phyloP scores from a whole-genome alignment of 2,888 invertebrate genomes.

The Eilema caniola region DNA sequence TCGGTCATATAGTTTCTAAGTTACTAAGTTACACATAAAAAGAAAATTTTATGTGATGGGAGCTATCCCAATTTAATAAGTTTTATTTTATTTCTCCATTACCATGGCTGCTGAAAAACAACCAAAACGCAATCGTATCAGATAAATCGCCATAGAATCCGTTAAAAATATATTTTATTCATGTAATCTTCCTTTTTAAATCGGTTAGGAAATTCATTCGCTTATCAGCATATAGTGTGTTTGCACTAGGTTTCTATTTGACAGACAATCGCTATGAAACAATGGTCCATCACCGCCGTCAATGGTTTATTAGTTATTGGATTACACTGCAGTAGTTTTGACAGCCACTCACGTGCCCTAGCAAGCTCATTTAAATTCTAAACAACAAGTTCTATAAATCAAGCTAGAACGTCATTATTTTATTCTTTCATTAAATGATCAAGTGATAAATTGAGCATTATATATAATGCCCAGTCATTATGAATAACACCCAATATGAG shows the following conservation, averaged over 20 bases:
- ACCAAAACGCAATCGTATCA: neutral
- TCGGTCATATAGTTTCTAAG: too few species aligned
- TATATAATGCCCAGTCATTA: too few species aligned
- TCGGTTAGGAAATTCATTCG: neutral
- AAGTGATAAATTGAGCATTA: too few species aligned
- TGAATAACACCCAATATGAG: too few species aligned
- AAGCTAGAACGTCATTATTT: too few species aligned
- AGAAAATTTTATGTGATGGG: too few species aligned
- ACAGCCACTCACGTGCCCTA: neutral
- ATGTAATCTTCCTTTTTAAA: neutral
- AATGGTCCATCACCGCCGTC: conserved; percentile 27
- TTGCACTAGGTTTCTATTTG: neutral
- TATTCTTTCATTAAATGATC: too few species aligned
- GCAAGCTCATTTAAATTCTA: neutral
- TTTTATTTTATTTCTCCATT: too few species aligned
- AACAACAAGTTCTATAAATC: too few species aligned
- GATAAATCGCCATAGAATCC: neutral
- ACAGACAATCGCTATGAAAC: conserved; percentile 22
- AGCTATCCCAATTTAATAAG: too few species aligned
- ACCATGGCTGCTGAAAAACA: too few species aligned
- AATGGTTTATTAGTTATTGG: conserved; percentile 17
- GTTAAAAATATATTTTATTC: neutral
- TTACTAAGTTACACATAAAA: too few species aligned
- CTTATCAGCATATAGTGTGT: neutral
- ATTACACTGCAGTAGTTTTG: conserved; percentile 8